phyloP scores from a whole-genome alignment of 2,797 vertebrate genomes.

The Labeo calbasu region DNA sequence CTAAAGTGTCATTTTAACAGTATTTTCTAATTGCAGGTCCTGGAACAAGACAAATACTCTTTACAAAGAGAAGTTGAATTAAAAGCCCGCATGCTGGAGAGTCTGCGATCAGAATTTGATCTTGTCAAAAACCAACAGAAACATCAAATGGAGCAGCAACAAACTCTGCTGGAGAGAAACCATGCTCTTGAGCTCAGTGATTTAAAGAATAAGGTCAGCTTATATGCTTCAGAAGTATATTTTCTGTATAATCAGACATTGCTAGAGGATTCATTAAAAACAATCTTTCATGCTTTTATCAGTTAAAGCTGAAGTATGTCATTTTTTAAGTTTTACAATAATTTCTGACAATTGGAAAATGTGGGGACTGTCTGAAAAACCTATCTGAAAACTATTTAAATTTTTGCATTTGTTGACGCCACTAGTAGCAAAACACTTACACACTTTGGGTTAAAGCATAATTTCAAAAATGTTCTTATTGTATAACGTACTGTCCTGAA shows the following conservation, averaged over 20 bases:
- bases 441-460: background rate
- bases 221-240: background rate
- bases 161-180: slow-evolving; percentile 79
- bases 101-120: slow-evolving; percentile 86
- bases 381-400: background rate
- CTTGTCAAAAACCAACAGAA: slow-evolving; percentile 86
- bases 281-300: background rate
- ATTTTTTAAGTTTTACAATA: too few relatives aligned
- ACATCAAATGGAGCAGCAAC: slow-evolving; percentile 79
- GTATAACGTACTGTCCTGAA: background rate
- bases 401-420: background rate
- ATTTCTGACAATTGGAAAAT: background rate
- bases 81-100: slow-evolving; percentile 88
- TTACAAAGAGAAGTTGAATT: slow-evolving; percentile 89
- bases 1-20: background rate
- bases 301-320: background rate
- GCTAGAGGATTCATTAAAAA: background rate
- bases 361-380: too few relatives aligned
- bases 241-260: background rate
- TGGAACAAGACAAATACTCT: slow-evolving; percentile 93
- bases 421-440: too few relatives aligned
- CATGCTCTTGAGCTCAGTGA: slow-evolving; percentile 80
- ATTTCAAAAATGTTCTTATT: background rate
- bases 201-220: slow-evolving; percentile 85
- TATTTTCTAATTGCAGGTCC: slow-evolving; percentile 72